Evolutionary conservation across 92 coral and sea anemone species (phyloP), one percentile per base, ranked within the genome.

Genomic region (Phenganax stokvisi): DNA sequence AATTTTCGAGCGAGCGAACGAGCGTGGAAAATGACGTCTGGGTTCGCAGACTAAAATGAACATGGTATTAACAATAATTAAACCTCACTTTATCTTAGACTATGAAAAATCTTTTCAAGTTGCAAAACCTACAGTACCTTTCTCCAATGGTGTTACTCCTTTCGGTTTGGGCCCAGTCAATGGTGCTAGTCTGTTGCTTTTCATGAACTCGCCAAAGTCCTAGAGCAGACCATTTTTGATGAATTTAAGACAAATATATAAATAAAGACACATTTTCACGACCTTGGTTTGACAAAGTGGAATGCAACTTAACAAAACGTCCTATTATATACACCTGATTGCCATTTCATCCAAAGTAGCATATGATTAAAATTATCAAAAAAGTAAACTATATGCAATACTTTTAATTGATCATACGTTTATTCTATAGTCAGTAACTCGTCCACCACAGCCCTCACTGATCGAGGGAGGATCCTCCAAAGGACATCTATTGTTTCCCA

Each of bases 161-260:
- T 94, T 91, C 84, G 89, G 89, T 85, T 90, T 94, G 57, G 90
- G 77, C 89, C 96, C 90, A 2, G 89, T 83, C 59, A 80, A 83
- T n/a, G 98, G 98, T 11, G 98, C 97, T 12, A 94, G 92, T 61
- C 98, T 89, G 86, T 94, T 94, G 20, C 86, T 86, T 77, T 94
- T 94, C 98, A 94, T 94, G 82, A 94, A 94, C 64, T 94, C 98
- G 47, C 98, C 98, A 94, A 91, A 94, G 84, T 94, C 98, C 98
- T 93, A 76, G 44, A 53, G 67, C 7, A 54, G 55, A 65, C 17
- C 77, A 25, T 55, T 51, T 3, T 57, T 56, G 15, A 59, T 59
- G 27, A 59, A 59, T 37, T 37, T 37, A 37, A 37, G 47, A 37
- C 47, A 37, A 2, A 37, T 37, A 37, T 37, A 37, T 37, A 37